These are phyloP conservation scores for Unio pictorum DNA, from an alignment of 2,888 invertebrate genomes.

Conservation along the genomic window DNA sequence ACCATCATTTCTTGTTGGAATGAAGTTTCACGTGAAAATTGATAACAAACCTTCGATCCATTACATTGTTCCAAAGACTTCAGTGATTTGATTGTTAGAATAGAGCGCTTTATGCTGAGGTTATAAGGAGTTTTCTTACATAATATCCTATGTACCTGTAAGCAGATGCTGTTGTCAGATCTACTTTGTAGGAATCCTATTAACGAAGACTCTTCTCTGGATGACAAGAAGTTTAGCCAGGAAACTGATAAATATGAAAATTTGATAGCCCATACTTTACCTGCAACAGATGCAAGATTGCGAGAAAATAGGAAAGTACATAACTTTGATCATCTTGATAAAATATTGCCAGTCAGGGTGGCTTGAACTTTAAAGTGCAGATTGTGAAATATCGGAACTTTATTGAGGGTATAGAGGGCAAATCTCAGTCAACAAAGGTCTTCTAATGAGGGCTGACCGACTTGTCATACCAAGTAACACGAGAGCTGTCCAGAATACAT, in stretches of 20 bases:
- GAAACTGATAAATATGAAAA: slow-evolving; percentile 19
- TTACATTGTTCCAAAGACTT: slow-evolving; percentile 63
- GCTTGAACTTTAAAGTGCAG: background rate
- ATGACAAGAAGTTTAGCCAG: slow-evolving; percentile 15
- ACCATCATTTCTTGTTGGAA: slow-evolving; percentile 62
- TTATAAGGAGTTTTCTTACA: slow-evolving; percentile 54
- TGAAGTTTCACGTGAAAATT: slow-evolving; percentile 57
- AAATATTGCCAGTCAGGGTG: slow-evolving; percentile 3
- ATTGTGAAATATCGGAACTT: background rate
- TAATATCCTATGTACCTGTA: slow-evolving; percentile 55
- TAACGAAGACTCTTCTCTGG: background rate
- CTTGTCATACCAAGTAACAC: slow-evolving; percentile 8
- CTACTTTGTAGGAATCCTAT: no score
- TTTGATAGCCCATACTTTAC: slow-evolving; percentile 12
- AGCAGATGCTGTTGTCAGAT: slow-evolving; percentile 20
- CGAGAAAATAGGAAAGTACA: slow-evolving; percentile 10
- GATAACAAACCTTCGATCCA: slow-evolving; percentile 69
- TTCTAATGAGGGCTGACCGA: slow-evolving; percentile 6
- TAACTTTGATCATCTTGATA: slow-evolving; percentile 5
- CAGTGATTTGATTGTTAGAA: slow-evolving; percentile 62
- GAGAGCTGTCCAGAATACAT: slow-evolving; percentile 7
- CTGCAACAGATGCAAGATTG: slow-evolving; percentile 23
- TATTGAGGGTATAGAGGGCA: slow-evolving; percentile 6
- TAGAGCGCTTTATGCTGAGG: slow-evolving; percentile 63
- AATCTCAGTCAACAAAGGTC: slow-evolving; percentile 2